A percentile compares a stretch with the other conserved stretches of the same genome.
Conservation (phyloP, 2,888 invertebrate species). For the Altica lythri region DNA sequence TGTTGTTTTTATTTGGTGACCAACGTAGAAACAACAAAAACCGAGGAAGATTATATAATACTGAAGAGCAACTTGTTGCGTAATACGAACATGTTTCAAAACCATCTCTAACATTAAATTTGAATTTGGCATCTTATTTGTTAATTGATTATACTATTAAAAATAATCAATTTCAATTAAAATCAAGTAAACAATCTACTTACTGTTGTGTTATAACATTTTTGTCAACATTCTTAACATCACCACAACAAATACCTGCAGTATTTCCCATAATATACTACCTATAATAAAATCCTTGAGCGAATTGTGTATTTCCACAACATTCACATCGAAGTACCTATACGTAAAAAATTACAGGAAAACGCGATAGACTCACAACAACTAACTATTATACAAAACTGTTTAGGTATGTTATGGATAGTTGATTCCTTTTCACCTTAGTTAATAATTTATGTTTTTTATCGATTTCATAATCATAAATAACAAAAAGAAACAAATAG, state of each 20-base stretch:
- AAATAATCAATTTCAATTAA: too few species aligned
- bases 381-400: not conserved
- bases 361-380: too few species aligned
- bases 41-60: too few species aligned
- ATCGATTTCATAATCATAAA: slow-evolving; percentile 1
- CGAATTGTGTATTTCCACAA: not conserved
- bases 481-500: not conserved
- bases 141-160: too few species aligned
- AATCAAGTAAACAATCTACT: not conserved
- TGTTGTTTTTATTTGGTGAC: too few species aligned
- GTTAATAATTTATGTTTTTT: slow-evolving; percentile 9
- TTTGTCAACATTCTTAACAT: slow-evolving; percentile 12
- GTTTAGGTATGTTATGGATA: not conserved
- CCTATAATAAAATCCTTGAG: not conserved
- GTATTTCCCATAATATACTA: slow-evolving; percentile 10
- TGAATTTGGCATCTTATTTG: too few species aligned
- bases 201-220: not conserved
- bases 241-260: slow-evolving; percentile 13
- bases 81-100: too few species aligned
- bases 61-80: too few species aligned
- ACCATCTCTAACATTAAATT: too few species aligned
- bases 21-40: too few species aligned
- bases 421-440: slow-evolving; percentile 5
- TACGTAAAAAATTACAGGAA: too few species aligned
- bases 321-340: not conserved